Percentiles rank a stretch among this genome's conserved stretches.
Conservation (phyloP, 2,797 vertebrate genomes). For the Eidolon dupreanum region DNA sequence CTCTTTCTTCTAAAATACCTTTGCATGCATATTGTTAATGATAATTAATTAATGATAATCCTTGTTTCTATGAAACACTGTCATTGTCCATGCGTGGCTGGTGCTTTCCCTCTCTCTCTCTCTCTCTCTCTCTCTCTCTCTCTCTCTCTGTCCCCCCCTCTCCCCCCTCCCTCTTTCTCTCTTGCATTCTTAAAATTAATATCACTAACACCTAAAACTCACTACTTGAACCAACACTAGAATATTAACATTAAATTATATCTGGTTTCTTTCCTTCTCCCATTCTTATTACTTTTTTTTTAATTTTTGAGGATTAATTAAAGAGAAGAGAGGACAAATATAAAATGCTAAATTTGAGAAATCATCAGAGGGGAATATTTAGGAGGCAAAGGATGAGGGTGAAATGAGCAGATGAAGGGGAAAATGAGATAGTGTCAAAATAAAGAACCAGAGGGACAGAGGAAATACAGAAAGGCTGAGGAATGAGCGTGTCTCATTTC, state of each 20-base stretch:
- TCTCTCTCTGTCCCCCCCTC: not conserved
- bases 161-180: not conserved
- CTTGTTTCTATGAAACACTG: not conserved
- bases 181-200: not conserved
- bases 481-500: not conserved
- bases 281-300: not conserved
- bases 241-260: not conserved
- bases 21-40: not conserved
- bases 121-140: too few relatives aligned
- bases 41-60: not conserved
- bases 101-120: too few relatives aligned
- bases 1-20: not conserved
- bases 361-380: not conserved
- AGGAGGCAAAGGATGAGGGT: not conserved
- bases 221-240: not conserved
- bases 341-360: not conserved
- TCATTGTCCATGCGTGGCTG: too few relatives aligned
- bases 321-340: not conserved
- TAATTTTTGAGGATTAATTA: not conserved
- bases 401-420: not conserved
- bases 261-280: not conserved
- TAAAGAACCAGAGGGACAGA: not conserved
- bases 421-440: not conserved
- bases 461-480: too few relatives aligned
- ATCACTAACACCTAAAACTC: not conserved